phyloP scores from a whole-genome alignment of 1,140 invertebrate species.

The Drosophila bipectinata region DNA sequence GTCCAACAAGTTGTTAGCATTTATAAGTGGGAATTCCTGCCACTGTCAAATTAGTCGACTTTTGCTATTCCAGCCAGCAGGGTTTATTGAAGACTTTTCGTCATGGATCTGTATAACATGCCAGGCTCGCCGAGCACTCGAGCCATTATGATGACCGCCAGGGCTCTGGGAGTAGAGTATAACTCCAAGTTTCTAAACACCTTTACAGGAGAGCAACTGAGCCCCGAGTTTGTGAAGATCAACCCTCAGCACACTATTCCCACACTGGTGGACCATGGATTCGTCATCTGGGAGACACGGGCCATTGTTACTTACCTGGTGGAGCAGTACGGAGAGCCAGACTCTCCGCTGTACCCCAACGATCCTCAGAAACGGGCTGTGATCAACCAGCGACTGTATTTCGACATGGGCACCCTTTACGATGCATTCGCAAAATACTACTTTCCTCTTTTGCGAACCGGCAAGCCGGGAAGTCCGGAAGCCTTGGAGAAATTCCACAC shows the following conservation, averaged over 20 bases:
- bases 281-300: constrained; percentile 56
- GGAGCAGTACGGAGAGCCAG: constrained; percentile 76
- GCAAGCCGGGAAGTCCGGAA: constrained; percentile 86
- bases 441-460: constrained; percentile 88
- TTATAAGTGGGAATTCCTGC: constrained; percentile 10
- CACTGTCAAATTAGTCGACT: constrained; percentile 24
- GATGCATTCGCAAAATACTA: constrained; percentile 86
- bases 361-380: constrained; percentile 86
- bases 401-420: constrained; percentile 89
- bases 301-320: constrained; percentile 68
- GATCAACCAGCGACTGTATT: constrained; percentile 90
- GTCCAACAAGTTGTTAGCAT: neutral
- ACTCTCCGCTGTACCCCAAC: constrained; percentile 85
- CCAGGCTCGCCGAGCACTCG: constrained; percentile 89
- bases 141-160: constrained; percentile 87
- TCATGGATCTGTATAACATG: constrained; percentile 87
- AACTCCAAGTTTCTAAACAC: constrained; percentile 89
- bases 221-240: constrained; percentile 86
- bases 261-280: constrained; percentile 59
- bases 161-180: constrained; percentile 88
- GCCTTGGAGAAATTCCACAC: constrained; percentile 87
- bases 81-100: neutral
- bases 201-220: constrained; percentile 87
- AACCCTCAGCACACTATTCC: constrained; percentile 81
- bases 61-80: neutral